Evolutionary conservation across 2,888 invertebrate genomes (phyloP).

Genomic region (Ormyrus thymus): DNA sequence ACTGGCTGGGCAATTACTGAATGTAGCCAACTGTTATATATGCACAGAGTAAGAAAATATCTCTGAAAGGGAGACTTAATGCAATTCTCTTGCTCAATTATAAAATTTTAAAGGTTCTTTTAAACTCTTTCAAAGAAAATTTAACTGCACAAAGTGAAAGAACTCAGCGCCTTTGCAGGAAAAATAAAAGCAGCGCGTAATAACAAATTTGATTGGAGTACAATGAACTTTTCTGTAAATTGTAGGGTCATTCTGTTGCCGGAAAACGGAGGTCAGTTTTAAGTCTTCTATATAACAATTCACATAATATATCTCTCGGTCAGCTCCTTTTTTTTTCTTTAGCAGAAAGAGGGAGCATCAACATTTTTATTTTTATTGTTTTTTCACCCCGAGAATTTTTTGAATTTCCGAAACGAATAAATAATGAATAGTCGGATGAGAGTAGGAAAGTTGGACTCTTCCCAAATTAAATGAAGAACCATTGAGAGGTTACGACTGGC

Average conservation of each 20-base stretch:
- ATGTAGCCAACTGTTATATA: no score
- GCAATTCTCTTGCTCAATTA: background rate
- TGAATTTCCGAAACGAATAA: constrained; percentile 28
- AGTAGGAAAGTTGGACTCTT: background rate
- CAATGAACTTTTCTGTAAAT: constrained; percentile 23
- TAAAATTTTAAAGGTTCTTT: background rate
- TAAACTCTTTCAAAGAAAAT: background rate
- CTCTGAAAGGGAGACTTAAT: background rate
- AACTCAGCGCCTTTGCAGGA: background rate
- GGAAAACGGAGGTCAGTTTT: background rate
- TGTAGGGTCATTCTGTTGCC: background rate
- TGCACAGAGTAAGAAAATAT: no score
- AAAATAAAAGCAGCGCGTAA: background rate
- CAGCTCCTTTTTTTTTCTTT: constrained; percentile 9
- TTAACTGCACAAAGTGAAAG: background rate
- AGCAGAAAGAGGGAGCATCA: constrained; percentile 9
- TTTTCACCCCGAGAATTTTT: constrained; percentile 16
- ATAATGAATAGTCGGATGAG: constrained; percentile 7
- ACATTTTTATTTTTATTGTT: constrained; percentile 34
- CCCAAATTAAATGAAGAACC: constrained; percentile 48
- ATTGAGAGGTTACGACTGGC: constrained; percentile 17
- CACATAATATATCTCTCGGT: background rate
- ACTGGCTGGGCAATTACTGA: no score
- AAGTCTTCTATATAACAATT: constrained; percentile 19
- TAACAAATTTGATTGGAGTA: constrained; percentile 11